Evolutionary conservation across 2,888 invertebrate genomes (phyloP), one percentile per base, ranked within the genome.

Genomic region (Amaurobius ferox): DNA sequence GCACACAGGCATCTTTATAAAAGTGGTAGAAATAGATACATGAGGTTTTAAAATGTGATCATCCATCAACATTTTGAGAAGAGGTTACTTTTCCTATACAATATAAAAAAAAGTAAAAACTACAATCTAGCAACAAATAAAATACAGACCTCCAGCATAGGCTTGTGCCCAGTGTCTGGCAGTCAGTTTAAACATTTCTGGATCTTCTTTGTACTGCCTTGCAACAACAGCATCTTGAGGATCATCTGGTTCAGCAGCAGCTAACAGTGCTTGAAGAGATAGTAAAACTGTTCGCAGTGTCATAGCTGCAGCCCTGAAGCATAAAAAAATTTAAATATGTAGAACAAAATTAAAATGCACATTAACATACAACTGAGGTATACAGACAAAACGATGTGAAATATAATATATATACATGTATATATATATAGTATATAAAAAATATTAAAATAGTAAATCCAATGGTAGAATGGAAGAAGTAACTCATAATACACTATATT

Each of bases 91-190:
- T n/a, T n/a, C n/a, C n/a, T n/a, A n/a, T n/a, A n/a, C n/a, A n/a
- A n/a, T n/a, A n/a, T n/a, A n/a, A n/a, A n/a, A n/a, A n/a, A n/a
- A n/a, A n/a, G n/a, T n/a, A n/a, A n/a, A n/a, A n/a, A n/a, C n/a
- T n/a, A n/a, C n/a, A n/a, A n/a, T n/a, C n/a, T n/a, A n/a, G n/a
- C n/a, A n/a, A n/a, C n/a, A n/a, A n/a, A n/a, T n/a, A n/a, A n/a
- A 40, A 16, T n/a, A 71, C 26, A 44, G 55, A 87, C 88, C 96
- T 90, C 95, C 96, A 23, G 98, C 99, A 92, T 98, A 99, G 19
- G 95, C 94, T 91, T 95, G 95, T 83, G 98, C 96, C 99, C 99
- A 99, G 93, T 98, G 97, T 90, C 94, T 94, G 32, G 99, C 99
- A 29, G 99, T 99, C 90, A 95, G 92, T 89, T 94, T 93, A 92